These are phyloP conservation scores for Lycia hirtaria DNA, from an alignment of 2,888 invertebrate species.

Conservation along the genomic window DNA sequence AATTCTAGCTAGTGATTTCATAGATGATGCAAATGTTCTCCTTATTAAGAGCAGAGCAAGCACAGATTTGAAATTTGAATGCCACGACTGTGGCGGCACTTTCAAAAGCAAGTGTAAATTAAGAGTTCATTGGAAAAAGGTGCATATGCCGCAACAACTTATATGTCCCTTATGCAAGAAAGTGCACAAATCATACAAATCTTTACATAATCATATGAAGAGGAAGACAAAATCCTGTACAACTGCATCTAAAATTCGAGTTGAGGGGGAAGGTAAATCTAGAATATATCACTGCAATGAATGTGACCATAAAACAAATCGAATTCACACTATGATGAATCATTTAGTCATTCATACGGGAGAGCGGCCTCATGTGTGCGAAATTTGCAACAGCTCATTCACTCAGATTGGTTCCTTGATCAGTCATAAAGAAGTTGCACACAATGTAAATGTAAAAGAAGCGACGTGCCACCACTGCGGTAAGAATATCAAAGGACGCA, in stretches of 20 bases:
- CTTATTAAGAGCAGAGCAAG: conserved; percentile 40
- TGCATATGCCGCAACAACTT: conserved; percentile 47
- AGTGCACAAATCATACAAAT: conserved; percentile 42
- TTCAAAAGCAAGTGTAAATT: conserved; percentile 63
- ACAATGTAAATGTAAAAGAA: conserved; percentile 56
- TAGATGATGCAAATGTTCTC: background rate
- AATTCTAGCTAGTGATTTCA: background rate
- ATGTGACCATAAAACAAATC: conserved; percentile 60
- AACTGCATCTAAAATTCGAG: conserved; percentile 24
- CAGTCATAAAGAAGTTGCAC: conserved; percentile 60
- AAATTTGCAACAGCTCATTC: conserved; percentile 58
- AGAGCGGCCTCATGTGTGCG: conserved; percentile 61
- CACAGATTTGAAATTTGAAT: conserved; percentile 55
- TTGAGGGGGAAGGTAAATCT: conserved; percentile 37
- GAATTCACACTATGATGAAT: conserved; percentile 58
- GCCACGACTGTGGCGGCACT: conserved; percentile 56
- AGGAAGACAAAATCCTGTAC: conserved; percentile 30
- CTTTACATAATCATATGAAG: conserved; percentile 42
- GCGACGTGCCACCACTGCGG: conserved; percentile 71
- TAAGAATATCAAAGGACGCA: conserved; percentile 61
- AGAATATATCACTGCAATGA: conserved; percentile 47
- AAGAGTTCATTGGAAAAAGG: conserved; percentile 60
- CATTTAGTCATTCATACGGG: conserved; percentile 66
- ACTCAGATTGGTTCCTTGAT: conserved; percentile 64
- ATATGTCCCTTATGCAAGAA: conserved; percentile 52